These are phyloP conservation scores for Drosophila stalkeri DNA, from an alignment of 2,888 invertebrate genomes.

Conservation along the genomic window DNA sequence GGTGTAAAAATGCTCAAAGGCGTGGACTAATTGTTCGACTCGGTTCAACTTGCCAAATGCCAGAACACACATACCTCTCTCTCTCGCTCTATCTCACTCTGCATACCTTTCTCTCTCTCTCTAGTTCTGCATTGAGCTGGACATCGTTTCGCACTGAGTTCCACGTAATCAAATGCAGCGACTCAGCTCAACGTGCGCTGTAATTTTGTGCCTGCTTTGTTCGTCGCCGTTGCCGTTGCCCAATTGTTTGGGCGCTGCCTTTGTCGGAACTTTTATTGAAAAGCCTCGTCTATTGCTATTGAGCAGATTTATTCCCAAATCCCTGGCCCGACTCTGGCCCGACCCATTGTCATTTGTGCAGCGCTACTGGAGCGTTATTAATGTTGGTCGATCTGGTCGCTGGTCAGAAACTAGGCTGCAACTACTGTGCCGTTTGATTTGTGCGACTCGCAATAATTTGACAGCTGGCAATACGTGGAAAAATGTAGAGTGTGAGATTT, in stretches of 20 bases:
- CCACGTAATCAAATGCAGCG: slow-evolving; percentile 56
- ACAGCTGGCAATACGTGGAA: slow-evolving; percentile 44
- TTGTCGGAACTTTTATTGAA: slow-evolving; percentile 78
- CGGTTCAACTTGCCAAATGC: slow-evolving; percentile 38
- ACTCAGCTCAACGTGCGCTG: slow-evolving; percentile 49
- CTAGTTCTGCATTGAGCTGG: slow-evolving; percentile 41
- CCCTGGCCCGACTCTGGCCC: background rate
- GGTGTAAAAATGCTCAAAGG: slow-evolving; percentile 78
- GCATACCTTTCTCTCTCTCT: background rate
- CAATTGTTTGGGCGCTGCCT: slow-evolving; percentile 67
- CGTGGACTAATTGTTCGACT: slow-evolving; percentile 82
- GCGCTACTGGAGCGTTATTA: slow-evolving; percentile 73
- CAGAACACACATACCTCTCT: slow-evolving; percentile 4
- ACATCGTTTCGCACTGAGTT: slow-evolving; percentile 31
- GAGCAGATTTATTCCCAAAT: slow-evolving; percentile 14
- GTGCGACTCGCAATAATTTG: slow-evolving; percentile 33
- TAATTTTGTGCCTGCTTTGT: slow-evolving; percentile 71
- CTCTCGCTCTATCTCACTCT: background rate
- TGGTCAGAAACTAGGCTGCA: slow-evolving; percentile 38
- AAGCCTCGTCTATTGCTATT: slow-evolving; percentile 41
- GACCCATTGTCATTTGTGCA: slow-evolving; percentile 30
- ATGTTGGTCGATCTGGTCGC: slow-evolving; percentile 44
- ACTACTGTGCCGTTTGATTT: slow-evolving; percentile 39
- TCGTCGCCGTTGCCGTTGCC: slow-evolving; percentile 26
- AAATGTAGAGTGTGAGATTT: background rate